These are phyloP conservation scores for Mormyrops boulengeri DNA, from an alignment of 2,797 vertebrate genomes.

Conservation along the genomic window DNA sequence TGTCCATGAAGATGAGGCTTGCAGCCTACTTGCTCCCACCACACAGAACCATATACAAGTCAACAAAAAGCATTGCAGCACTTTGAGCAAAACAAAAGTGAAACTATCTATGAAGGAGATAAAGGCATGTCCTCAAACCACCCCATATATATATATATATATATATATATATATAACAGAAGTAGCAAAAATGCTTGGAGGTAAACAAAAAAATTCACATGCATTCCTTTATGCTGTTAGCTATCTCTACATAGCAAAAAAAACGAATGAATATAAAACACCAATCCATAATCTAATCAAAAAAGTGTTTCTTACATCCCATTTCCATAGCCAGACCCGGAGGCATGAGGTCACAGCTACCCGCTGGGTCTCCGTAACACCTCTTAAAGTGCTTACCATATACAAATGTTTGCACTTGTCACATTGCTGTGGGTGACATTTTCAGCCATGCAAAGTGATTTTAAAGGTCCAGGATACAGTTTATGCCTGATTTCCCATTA, in stretches of 20 bases:
- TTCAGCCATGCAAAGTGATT: neutral
- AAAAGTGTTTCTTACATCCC: neutral
- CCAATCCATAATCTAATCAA: neutral
- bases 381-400: neutral
- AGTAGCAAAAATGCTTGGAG: neutral
- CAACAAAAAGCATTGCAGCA: neutral
- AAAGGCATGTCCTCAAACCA: neutral
- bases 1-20: neutral
- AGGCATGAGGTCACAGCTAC: neutral
- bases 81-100: neutral
- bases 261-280: neutral
- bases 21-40: too few species aligned
- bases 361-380: neutral
- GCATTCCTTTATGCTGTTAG: neutral
- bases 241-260: neutral
- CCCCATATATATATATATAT: neutral
- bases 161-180: neutral
- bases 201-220: neutral
- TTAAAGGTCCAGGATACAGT: neutral
- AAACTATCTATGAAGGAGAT: neutral
- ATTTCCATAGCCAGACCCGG: neutral
- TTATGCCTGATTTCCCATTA: neutral
- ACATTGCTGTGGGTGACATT: neutral
- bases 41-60: neutral
- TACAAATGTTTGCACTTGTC: slow-evolving; percentile 1